Evolutionary conservation across 2,888 invertebrate genomes (phyloP).

Genomic region (Limulus polyphemus): DNA sequence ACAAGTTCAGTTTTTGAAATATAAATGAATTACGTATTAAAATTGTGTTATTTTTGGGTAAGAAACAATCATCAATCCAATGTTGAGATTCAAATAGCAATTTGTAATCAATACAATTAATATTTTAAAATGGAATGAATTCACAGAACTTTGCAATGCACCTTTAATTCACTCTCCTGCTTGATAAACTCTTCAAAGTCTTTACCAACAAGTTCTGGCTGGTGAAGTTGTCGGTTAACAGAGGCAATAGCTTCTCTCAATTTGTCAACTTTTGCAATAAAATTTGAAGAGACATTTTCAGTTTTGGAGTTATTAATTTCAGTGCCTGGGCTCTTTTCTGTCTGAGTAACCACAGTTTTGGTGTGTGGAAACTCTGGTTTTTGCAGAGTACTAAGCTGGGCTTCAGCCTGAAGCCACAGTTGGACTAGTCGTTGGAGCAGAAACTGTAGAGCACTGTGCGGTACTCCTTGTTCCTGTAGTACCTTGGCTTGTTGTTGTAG

Average conservation of each 20-base stretch:
- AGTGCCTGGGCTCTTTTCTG: constrained; percentile 11
- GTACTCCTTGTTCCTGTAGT: constrained; percentile 9
- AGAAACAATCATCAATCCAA: too few species aligned
- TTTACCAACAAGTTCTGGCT: constrained; percentile 45
- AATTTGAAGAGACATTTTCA: constrained; percentile 32
- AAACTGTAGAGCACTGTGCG: constrained; percentile 9
- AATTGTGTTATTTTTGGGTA: too few species aligned
- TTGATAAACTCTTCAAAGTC: constrained; percentile 52
- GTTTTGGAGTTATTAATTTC: background rate
- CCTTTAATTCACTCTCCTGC: constrained; percentile 51
- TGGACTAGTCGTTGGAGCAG: constrained; percentile 31
- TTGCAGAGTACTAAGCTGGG: constrained; percentile 32
- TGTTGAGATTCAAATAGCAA: too few species aligned
- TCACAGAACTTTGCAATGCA: constrained; percentile 9
- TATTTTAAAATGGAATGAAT: constrained; percentile 1
- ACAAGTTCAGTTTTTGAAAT: too few species aligned
- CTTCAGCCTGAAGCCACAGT: constrained; percentile 39
- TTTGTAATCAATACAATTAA: too few species aligned
- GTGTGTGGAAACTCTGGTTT: constrained; percentile 5
- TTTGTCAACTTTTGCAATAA: constrained; percentile 44
- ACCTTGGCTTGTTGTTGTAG: constrained; percentile 14
- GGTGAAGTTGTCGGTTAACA: constrained; percentile 42
- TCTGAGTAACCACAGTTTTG: constrained; percentile 18
- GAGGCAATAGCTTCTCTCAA: constrained; percentile 44
- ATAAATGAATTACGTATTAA: too few species aligned